phyloP scores from a whole-genome alignment of 2,888 invertebrate genomes.

The Mallateleia sp. region DNA sequence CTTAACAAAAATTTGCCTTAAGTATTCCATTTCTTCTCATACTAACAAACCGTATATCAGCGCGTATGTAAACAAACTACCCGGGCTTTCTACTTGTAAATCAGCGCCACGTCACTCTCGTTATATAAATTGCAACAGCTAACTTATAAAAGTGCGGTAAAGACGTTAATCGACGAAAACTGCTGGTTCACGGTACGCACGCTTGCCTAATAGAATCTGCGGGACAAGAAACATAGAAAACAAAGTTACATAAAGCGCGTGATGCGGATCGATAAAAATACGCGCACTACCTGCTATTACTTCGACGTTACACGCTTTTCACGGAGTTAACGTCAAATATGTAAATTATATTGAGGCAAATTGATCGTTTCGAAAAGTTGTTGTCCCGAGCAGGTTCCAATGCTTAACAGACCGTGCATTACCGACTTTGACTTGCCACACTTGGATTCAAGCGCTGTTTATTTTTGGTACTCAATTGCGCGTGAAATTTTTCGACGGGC shows the following conservation, averaged over 20 bases:
- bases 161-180: conserved; percentile 60
- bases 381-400: conserved; percentile 22
- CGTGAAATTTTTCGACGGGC: neutral
- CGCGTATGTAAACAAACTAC: conserved; percentile 39
- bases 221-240: conserved; percentile 25
- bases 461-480: neutral
- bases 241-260: conserved; percentile 15
- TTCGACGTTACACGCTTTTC: conserved; percentile 16
- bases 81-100: conserved; percentile 47
- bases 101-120: conserved; percentile 43
- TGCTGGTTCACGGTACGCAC: conserved; percentile 47
- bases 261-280: conserved; percentile 32
- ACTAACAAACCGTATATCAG: too few relatives aligned
- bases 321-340: conserved; percentile 40
- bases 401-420: conserved; percentile 27
- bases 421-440: conserved; percentile 8
- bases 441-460: neutral
- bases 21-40: too few relatives aligned
- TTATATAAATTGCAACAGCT: conserved; percentile 36
- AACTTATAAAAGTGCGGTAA: conserved; percentile 42
- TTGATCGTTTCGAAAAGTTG: conserved; percentile 44
- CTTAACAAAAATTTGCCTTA: too few relatives aligned
- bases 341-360: conserved; percentile 51
- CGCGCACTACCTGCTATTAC: conserved; percentile 1
- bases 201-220: conserved; percentile 12